Percentiles rank a stretch among this genome's conserved stretches.
Conservation (phyloP, 1,140 invertebrate genomes). For the Vanessa tameamea region DNA sequence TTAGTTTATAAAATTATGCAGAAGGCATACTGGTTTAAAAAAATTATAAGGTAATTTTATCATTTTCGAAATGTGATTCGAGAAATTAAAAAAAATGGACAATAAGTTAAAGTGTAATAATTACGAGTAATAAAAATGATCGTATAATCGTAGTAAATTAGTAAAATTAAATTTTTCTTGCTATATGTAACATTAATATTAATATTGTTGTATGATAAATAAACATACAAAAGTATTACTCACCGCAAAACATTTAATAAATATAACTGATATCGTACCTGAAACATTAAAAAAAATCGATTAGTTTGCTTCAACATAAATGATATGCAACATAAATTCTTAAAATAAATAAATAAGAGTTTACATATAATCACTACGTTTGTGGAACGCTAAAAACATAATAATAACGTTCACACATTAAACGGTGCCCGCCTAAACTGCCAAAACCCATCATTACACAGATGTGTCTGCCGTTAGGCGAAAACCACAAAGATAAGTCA, state of each 20-base stretch:
- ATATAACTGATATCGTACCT: constrained; percentile 21
- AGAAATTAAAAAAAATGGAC: too few relatives aligned
- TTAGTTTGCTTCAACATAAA: neutral
- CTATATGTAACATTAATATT: too few relatives aligned
- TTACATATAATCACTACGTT: constrained; percentile 32
- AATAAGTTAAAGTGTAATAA: too few relatives aligned
- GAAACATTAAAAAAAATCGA: constrained; percentile 18
- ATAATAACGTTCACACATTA: constrained; percentile 74
- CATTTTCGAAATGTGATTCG: too few relatives aligned
- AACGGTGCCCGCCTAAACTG: constrained; percentile 65
- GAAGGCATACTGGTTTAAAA: too few relatives aligned
- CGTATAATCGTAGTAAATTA: too few relatives aligned
- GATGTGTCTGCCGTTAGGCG: constrained; percentile 63
- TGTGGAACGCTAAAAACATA: constrained; percentile 54
- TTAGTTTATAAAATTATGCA: too few relatives aligned
- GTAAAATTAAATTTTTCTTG: too few relatives aligned
- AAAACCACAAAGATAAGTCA: constrained; percentile 73
- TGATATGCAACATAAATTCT: neutral
- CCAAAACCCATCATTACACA: constrained; percentile 72
- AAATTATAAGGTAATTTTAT: too few relatives aligned
- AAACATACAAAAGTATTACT: neutral
- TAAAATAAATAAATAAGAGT: constrained; percentile 23
- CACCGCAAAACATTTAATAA: constrained; percentile 1
- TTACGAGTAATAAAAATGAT: too few relatives aligned
- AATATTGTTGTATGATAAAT: too few relatives aligned